A percentile compares a stretch with the other conserved stretches of the same genome.
Evolutionary conservation across 2,797 vertebrate genomes (phyloP).

Genomic region (Remorina albescens): DNA sequence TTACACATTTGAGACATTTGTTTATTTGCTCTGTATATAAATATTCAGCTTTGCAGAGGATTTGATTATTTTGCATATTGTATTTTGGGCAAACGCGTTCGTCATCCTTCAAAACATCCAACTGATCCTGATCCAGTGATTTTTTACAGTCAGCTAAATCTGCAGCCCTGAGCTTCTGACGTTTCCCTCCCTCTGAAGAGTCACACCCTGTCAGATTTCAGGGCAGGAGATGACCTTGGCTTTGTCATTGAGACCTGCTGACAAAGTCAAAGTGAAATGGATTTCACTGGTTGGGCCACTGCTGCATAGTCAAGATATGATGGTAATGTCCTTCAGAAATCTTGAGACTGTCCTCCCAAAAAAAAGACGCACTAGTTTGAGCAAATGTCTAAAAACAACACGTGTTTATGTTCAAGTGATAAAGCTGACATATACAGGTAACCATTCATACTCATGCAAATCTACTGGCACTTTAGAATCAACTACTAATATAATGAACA

Average conservation of each 20-base stretch:
- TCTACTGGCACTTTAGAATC: no score
- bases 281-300: conserved; percentile 28
- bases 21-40: background rate
- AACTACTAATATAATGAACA: no score
- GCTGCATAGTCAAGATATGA: conserved; percentile 11
- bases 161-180: conserved; percentile 55
- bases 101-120: conserved; percentile 36
- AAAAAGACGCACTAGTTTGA: background rate
- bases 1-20: background rate
- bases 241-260: conserved; percentile 65
- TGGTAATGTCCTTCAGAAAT: conserved; percentile 44
- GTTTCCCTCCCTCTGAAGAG: conserved; percentile 62
- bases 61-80: conserved; percentile 13
- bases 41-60: background rate
- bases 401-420: background rate
- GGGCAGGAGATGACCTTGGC: conserved; percentile 64
- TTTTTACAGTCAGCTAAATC: conserved; percentile 62
- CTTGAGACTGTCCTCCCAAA: background rate
- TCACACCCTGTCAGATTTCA: conserved; percentile 63
- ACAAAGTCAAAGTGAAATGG: conserved; percentile 53
- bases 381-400: background rate
- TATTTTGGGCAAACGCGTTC: conserved; percentile 9
- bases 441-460: no score
- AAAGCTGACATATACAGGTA: no score
- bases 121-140: conserved; percentile 38